These are phyloP conservation scores for Triplophysa siluroides DNA, from an alignment of 2,113 vertebrate genomes.

Conservation along the genomic window DNA sequence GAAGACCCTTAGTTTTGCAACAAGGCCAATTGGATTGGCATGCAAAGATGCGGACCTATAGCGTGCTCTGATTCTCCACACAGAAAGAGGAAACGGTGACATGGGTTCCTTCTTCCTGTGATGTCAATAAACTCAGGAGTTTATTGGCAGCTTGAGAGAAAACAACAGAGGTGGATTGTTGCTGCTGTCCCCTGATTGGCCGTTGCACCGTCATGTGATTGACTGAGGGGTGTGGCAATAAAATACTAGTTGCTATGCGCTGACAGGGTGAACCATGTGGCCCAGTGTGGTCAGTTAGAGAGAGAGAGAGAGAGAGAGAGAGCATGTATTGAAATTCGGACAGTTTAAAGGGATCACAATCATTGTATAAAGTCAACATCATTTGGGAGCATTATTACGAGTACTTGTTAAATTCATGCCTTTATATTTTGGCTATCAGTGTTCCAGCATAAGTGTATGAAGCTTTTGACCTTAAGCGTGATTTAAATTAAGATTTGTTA, in stretches of 20 bases:
- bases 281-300: constrained; percentile 31
- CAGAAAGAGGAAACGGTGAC: constrained; percentile 15
- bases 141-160: constrained; percentile 46
- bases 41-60: constrained; percentile 37
- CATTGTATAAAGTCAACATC: constrained; percentile 43
- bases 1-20: constrained; percentile 36
- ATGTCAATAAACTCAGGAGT: constrained; percentile 43
- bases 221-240: constrained; percentile 40
- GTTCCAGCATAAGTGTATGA: constrained; percentile 31
- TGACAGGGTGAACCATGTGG: constrained; percentile 51
- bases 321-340: background rate
- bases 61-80: constrained; percentile 17
- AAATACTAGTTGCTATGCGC: constrained; percentile 57
- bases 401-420: constrained; percentile 17
- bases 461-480: constrained; percentile 31
- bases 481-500: constrained; percentile 50
- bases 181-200: constrained; percentile 50
- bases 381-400: constrained; percentile 12
- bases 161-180: constrained; percentile 42
- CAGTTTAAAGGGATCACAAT: constrained; percentile 4
- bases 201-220: constrained; percentile 47
- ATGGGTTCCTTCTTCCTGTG: constrained; percentile 31
- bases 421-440: constrained; percentile 39
- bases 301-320: constrained; percentile 3
- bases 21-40: constrained; percentile 37